These are phyloP conservation scores for Mungos mungo DNA, from an alignment of 2,113 vertebrate genomes.

Conservation along the genomic window DNA sequence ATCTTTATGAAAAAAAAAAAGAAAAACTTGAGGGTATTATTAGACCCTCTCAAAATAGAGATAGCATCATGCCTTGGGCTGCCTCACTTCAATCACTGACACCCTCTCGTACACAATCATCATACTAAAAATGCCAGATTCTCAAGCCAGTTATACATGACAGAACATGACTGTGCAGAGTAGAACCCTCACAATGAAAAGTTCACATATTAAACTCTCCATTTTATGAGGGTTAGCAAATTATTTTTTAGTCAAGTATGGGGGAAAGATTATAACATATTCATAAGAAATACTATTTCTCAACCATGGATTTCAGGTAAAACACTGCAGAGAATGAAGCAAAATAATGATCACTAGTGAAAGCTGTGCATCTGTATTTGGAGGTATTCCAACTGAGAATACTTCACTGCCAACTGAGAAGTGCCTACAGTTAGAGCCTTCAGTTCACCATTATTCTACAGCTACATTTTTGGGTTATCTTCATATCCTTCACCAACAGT, in stretches of 20 bases:
- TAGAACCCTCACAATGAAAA: neutral
- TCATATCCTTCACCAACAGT: neutral
- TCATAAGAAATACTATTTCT: slow-evolving; percentile 7
- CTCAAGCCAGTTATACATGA: neutral
- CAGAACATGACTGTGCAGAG: neutral
- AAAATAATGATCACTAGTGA: neutral
- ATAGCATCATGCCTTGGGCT: neutral
- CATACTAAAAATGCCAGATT: neutral
- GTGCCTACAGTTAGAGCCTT: neutral
- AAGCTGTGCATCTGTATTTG: neutral
- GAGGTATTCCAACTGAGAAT: neutral
- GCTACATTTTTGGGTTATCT: neutral
- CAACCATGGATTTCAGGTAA: neutral
- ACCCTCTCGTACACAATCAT: neutral
- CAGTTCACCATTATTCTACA: neutral
- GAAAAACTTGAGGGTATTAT: neutral
- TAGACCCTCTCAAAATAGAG: neutral
- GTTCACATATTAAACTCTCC: neutral
- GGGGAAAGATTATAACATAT: neutral
- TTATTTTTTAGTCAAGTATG: neutral
- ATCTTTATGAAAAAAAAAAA: neutral
- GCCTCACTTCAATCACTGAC: neutral
- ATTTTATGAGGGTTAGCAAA: neutral
- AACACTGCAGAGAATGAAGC: neutral
- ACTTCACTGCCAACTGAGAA: neutral